Percentiles rank a stretch among this genome's conserved stretches.
phyloP scores from a whole-genome alignment of 2,113 vertebrate genomes.

The Circaetus gallicus region DNA sequence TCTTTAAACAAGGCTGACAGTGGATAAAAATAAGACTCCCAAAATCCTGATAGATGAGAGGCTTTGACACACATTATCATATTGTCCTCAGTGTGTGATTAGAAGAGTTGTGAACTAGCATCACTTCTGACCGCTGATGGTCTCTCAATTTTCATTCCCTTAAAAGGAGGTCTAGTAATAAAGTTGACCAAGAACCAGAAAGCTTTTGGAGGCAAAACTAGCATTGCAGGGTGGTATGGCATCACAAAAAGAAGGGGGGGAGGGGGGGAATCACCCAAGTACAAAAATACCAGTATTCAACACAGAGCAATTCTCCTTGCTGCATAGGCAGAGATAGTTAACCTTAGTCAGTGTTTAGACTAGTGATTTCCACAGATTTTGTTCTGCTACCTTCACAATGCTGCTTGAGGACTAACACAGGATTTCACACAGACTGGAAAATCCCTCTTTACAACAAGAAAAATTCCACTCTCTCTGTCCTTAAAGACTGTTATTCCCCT shows the following conservation, averaged over 20 bases:
- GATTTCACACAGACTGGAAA: neutral
- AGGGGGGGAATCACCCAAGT: neutral
- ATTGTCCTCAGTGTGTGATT: neutral
- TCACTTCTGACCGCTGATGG: neutral
- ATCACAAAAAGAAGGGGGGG: accelerated
- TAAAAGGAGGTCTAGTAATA: neutral
- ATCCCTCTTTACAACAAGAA: neutral
- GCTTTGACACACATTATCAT: neutral
- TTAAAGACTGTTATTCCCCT: constrained; percentile 42
- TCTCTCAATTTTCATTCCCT: neutral
- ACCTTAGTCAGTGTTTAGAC: neutral
- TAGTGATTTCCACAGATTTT: neutral
- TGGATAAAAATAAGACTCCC: neutral
- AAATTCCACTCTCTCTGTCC: neutral
- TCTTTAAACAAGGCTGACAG: neutral
- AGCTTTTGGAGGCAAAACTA: neutral
- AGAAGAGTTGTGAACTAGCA: neutral
- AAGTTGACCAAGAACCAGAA: neutral
- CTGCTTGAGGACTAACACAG: neutral
- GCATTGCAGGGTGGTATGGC: neutral
- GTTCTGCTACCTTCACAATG: neutral
- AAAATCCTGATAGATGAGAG: neutral
- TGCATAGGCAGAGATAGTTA: neutral
- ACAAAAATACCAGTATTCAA: neutral
- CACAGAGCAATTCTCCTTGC: neutral